Evolutionary conservation across 2,888 invertebrate species (phyloP), one percentile per base, ranked within the genome.

Genomic region (Tridacna gigas): DNA sequence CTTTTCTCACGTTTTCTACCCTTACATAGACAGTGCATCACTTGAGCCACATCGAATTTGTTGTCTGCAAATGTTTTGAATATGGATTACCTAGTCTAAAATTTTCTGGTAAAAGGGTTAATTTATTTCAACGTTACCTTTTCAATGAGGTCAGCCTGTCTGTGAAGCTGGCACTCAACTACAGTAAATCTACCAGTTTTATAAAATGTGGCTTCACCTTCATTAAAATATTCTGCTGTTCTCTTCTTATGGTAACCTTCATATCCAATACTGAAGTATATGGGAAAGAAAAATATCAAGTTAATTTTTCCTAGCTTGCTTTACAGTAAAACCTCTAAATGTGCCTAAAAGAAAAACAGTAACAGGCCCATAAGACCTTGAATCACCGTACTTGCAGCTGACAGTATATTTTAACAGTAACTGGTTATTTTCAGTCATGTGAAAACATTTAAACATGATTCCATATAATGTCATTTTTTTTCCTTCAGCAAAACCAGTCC

Each of bases 191-290:
- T 82, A 66, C 82, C 88, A n/a, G 90, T 91, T 84, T 89, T 93
- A 88, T 89, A 93, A 82, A 94, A 94, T 20, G 94, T 94, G 7
- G 94, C 94, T 75, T 92, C 94, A 7, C 94, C 94, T 86, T 94
- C 94, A 81, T 92, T 86, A 83, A 82, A 92, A 45, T 84, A 86
- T 9, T 91, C 92, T 28, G 81, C 69, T 22, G 78, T 81, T 28
- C 92, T 75, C 79, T 89, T 89, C 74, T 89, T 88, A 74, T 87
- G 89, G 48, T 88, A 77, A 56, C 90, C 92, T 25, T 89, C 90
- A 83, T 91, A 91, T 13, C 91, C 91, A 25, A 86, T 66, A 26
- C 91, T 92, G 88, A 28, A 75, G 47, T 26, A 26, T 4, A 37
- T 37, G 37, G 37, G n/a, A n/a, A 37, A 37, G 37, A 7, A 37